Percentiles rank a stretch among this genome's conserved stretches.
Conservation (phyloP, 2,888 invertebrate species). For the Drosophila barbarae region DNA sequence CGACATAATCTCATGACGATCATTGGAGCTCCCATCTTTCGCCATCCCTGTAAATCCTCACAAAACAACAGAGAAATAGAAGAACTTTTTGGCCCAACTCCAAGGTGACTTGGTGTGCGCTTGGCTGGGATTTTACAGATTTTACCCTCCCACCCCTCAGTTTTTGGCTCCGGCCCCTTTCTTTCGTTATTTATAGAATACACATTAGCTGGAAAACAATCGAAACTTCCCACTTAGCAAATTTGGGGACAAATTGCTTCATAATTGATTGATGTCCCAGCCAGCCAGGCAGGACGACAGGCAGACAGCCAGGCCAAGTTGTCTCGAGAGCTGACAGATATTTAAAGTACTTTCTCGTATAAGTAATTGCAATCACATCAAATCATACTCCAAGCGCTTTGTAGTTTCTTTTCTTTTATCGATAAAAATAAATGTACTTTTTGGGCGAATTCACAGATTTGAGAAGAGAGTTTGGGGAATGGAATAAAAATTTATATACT, state of each 20-base stretch:
- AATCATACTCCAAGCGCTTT: conserved; percentile 13
- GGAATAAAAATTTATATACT: too few relatives aligned
- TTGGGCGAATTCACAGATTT: not conserved
- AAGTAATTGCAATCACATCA: conserved; percentile 28
- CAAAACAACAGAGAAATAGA: conserved; percentile 4
- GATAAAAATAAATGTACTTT: not conserved
- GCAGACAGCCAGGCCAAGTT: conserved; percentile 4
- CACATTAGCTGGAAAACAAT: conserved; percentile 65
- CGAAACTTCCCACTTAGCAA: conserved; percentile 53
- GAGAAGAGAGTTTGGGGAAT: not conserved
- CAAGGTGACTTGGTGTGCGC: conserved; percentile 22
- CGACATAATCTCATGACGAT: conserved; percentile 35
- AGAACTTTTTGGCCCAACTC: conserved; percentile 29
- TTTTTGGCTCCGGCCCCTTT: not conserved
- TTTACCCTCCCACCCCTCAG: not conserved
- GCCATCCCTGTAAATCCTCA: not conserved
- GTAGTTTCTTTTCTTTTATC: conserved; percentile 10
- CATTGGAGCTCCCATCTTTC: not conserved
- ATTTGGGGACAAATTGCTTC: conserved; percentile 69
- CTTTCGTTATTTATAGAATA: conserved; percentile 65
- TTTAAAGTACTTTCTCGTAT: conserved; percentile 11
- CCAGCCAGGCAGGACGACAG: not conserved
- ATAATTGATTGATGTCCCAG: conserved; percentile 69
- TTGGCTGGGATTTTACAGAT: conserved; percentile 22
- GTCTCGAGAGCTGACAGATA: conserved; percentile 21